phyloP scores from a whole-genome alignment of 2,113 vertebrate genomes.

The Bufo bufo region DNA sequence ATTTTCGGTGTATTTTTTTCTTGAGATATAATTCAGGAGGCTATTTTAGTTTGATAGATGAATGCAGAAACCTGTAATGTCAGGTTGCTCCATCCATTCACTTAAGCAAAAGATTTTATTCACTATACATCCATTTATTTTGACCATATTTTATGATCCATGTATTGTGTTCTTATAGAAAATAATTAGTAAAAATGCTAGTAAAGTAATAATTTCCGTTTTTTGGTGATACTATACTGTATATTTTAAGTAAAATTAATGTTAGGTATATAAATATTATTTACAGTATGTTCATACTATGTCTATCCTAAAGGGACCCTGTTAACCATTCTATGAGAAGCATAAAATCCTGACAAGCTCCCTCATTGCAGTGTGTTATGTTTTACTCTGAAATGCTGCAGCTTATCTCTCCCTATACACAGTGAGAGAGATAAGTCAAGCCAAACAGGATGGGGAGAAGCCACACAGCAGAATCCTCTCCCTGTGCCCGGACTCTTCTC shows the following conservation, averaged over 20 bases:
- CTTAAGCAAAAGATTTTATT: neutral
- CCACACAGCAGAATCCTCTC: too few species aligned
- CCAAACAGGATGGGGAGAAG: too few species aligned
- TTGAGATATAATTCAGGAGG: conserved; percentile 24
- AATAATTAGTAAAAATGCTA: neutral
- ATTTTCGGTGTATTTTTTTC: conserved; percentile 32
- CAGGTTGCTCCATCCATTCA: conserved; percentile 6
- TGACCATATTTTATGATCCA: neutral
- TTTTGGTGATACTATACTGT: neutral
- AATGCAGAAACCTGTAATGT: conserved; percentile 10
- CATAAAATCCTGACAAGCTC: too few species aligned
- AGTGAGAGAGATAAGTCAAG: too few species aligned
- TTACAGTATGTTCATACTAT: too few species aligned
- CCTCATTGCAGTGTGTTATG: too few species aligned
- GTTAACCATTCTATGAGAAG: too few species aligned
- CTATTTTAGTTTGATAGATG: conserved; percentile 29
- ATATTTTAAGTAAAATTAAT: neutral
- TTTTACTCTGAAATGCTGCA: too few species aligned
- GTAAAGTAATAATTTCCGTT: neutral
- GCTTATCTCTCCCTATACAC: too few species aligned
- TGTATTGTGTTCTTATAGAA: neutral
- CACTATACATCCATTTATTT: neutral
- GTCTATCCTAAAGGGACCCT: too few species aligned
- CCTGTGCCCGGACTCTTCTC: too few species aligned
- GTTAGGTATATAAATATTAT: neutral